These are phyloP conservation scores for Anisognathus igniventris DNA, from an alignment of 2,797 vertebrate genomes.

Conservation along the genomic window DNA sequence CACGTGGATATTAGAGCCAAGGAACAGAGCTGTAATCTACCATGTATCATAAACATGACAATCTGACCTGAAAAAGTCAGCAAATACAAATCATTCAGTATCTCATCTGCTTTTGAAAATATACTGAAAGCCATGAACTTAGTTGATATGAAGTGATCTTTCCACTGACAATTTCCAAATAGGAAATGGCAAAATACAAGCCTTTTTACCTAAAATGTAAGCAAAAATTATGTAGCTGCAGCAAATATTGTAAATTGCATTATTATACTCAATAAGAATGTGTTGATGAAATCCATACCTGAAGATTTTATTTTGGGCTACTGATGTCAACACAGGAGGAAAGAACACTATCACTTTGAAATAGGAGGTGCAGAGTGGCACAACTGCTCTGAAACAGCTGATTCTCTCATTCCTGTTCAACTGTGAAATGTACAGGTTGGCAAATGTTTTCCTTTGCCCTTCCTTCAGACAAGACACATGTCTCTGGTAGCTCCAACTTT, in stretches of 20 bases:
- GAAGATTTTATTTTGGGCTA: neutral
- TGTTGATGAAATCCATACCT: neutral
- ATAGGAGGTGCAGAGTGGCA: rapidly evolving
- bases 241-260: neutral
- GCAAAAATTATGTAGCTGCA: neutral
- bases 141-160: neutral
- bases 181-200: neutral
- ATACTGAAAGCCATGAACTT: neutral
- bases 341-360: neutral
- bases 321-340: neutral
- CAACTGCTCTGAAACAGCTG: neutral
- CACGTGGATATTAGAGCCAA: neutral
- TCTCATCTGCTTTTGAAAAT: neutral
- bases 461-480: neutral
- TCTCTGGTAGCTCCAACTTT: neutral
- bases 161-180: neutral
- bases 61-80: neutral
- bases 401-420: neutral
- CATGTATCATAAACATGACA: neutral
- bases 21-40: neutral
- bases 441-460: neutral
- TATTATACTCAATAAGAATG: neutral
- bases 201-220: neutral
- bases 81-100: neutral
- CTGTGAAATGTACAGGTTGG: neutral